phyloP scores from a whole-genome alignment of 2,797 vertebrate genomes.

The Diceros bicornis region DNA sequence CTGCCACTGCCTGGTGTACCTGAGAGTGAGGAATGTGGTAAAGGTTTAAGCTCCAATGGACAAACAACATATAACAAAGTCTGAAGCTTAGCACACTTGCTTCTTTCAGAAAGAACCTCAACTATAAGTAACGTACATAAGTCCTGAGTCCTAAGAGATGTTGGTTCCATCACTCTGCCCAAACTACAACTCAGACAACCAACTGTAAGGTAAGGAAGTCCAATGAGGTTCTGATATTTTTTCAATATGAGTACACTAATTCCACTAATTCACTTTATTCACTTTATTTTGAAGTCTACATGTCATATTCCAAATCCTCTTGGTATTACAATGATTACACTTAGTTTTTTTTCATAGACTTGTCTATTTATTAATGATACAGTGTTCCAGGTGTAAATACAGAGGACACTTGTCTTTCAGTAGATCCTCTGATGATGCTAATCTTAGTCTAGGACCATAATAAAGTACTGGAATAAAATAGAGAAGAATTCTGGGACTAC shows the following conservation, averaged over 20 bases:
- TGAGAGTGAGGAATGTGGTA: background rate
- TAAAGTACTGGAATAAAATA: background rate
- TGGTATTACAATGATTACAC: background rate
- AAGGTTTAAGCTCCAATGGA: background rate
- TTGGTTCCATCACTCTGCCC: too few species aligned
- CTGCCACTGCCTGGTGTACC: too few species aligned
- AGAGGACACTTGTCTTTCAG: background rate
- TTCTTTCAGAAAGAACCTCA: background rate
- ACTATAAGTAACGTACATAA: fast-evolving
- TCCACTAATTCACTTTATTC: too few species aligned
- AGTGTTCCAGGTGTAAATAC: background rate
- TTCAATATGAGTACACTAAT: background rate
- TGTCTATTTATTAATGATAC: background rate
- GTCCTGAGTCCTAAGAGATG: background rate
- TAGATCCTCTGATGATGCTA: background rate
- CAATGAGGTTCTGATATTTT: background rate
- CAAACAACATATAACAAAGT: background rate
- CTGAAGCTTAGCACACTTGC: too few species aligned
- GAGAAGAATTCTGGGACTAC: background rate
- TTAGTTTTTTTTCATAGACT: background rate
- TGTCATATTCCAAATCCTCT: background rate
- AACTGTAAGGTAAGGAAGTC: too few species aligned
- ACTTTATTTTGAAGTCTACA: background rate
- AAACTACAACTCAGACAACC: background rate
- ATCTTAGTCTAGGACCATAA: background rate